Evolutionary conservation across 2,113 vertebrate genomes (phyloP), one percentile per base, ranked within the genome.

Genomic region (Etheostoma spectabile): DNA sequence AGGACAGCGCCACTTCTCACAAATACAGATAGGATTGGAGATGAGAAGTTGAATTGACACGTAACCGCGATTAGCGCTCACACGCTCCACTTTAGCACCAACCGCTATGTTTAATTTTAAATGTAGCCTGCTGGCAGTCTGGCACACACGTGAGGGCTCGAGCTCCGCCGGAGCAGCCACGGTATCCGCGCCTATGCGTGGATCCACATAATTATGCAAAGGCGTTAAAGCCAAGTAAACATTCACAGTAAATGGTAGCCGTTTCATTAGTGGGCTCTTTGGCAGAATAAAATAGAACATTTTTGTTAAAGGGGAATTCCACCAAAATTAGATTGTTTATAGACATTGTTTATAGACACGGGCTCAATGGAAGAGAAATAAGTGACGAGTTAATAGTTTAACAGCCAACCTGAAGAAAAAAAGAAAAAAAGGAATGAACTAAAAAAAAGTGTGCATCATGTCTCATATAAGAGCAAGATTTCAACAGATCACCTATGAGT

Each of bases 401-500:
- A 60, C 4, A 56, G 19, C 7, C 33, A 21, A 4, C 1, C 13
- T 64, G 16, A 53, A 55, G 46, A 3, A 13, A 42, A 22, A 14
- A 3, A 13, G 27, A 22, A 14, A 22, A 45, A 46, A 6, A 0
- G 4, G 4, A 62, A 5, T 6, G 0, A 24, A 24, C 19, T 27
- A 8, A 24, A 27, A 27, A 27, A 19, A 45, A 6, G 5, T 1
- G 5, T 8, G 45, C 3, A 19, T 24, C 2, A 21, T n/a, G 72
- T 72, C 6, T 70, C 68, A 10, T 6, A 33, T 27, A 35, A 10
- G 42, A 52, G 4, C 45, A 24, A 52, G 52, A 77, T 80, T 1
- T 57, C 0, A 27, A 59, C 15, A 0, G 46, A 76, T 64, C 51
- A 2, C 8, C 19, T 2, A 38, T 93, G 92, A 94, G 77, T 94